These are phyloP conservation scores for Nemurella pictetii DNA, from an alignment of 2,888 invertebrate species.

Conservation along the genomic window DNA sequence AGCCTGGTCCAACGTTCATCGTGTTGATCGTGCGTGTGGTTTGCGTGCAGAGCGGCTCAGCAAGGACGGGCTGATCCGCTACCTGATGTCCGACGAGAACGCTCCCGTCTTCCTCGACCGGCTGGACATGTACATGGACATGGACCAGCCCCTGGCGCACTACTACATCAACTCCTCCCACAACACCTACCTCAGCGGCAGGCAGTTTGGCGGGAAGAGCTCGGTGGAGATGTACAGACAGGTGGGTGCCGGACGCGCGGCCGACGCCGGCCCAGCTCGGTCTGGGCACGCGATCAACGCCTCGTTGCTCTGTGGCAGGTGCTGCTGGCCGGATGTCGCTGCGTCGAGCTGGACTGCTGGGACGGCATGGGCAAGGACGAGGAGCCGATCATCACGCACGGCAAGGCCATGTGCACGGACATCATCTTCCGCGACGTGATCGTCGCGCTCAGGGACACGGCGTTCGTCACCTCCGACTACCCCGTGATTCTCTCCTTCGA, in stretches of 20 bases:
- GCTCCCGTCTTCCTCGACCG: conserved; percentile 98
- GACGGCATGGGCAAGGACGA: conserved; percentile 97
- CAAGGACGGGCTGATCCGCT: conserved; percentile 95
- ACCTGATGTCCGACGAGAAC: conserved; percentile 99
- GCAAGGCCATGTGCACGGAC: conserved; percentile 99
- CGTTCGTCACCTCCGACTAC: conserved; percentile 97
- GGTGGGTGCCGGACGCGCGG: conserved; percentile 40
- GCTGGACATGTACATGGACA: conserved; percentile 96
- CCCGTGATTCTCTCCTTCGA: conserved; percentile 98
- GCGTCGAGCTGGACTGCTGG: conserved; percentile 99
- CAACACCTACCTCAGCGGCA: conserved; percentile 89
- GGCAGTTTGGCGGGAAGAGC: conserved; percentile 98
- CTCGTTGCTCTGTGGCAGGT: conserved; percentile 54
- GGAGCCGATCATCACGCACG: conserved; percentile 99
- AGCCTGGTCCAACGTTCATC: neutral
- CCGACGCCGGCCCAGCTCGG: too few species aligned
- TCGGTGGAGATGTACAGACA: conserved; percentile 99
- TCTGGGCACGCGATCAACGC: too few species aligned
- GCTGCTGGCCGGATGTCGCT: conserved; percentile 94
- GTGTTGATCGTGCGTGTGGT: too few species aligned
- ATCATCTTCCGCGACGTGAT: conserved; percentile 95
- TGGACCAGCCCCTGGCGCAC: conserved; percentile 97
- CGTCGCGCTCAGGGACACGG: conserved; percentile 95
- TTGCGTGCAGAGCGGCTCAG: conserved; percentile 72
- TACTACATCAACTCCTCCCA: conserved; percentile 99